Conservation (phyloP, 1,140 invertebrate species). For the Apocrypta bakeri region DNA sequence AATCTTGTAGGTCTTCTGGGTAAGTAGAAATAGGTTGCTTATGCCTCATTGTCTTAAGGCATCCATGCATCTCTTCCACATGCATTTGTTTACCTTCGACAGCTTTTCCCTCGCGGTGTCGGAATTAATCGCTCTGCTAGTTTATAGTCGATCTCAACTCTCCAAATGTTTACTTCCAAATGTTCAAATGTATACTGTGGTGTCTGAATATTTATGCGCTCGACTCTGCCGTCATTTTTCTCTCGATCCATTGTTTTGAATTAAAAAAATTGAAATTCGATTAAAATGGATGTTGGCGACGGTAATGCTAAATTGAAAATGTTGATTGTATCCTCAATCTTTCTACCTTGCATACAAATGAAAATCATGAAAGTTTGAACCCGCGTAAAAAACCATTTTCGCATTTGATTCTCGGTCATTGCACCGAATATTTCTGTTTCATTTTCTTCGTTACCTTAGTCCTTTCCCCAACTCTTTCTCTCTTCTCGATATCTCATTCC, state of each 20-base stretch:
- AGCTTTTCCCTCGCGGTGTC: neutral
- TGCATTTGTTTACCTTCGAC: conserved; percentile 29
- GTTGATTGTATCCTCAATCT: too few relatives aligned
- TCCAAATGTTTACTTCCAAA: neutral
- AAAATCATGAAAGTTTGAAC: too few relatives aligned
- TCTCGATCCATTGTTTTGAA: neutral
- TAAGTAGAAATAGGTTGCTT: neutral
- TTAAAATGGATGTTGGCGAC: neutral
- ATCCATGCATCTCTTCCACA: conserved; percentile 18
- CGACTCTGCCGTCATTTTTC: neutral
- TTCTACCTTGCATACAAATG: too few relatives aligned
- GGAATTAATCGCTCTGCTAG: conserved; percentile 31
- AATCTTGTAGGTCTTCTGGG: neutral
- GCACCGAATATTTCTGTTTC: neutral
- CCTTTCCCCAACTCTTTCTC: conserved; percentile 10
- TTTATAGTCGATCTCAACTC: neutral
- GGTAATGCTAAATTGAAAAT: too few relatives aligned
- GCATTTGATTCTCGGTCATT: too few relatives aligned
- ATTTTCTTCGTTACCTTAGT: too few relatives aligned
- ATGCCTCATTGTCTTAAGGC: conserved; percentile 27
- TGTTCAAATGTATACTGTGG: neutral
- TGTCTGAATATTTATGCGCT: conserved; percentile 7
- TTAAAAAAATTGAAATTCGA: neutral
- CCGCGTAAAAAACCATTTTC: too few relatives aligned
- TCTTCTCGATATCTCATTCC: conserved; percentile 24